A percentile compares a stretch with the other conserved stretches of the same genome.
Conservation (phyloP, 2,797 vertebrate genomes). For the Masticophis lateralis region DNA sequence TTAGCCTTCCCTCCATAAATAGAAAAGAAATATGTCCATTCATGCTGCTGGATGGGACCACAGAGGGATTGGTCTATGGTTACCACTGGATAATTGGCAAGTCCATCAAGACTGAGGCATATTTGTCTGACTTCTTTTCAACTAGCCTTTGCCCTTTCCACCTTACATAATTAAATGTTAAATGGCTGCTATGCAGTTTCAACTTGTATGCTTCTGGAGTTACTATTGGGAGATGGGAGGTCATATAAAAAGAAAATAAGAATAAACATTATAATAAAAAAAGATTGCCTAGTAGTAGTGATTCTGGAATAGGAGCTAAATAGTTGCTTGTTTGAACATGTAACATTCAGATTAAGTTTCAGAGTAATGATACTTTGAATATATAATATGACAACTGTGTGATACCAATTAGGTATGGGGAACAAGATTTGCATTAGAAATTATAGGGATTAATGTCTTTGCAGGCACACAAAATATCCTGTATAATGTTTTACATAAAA, state of each 20-base stretch:
- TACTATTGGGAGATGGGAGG: neutral
- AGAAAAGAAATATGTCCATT: constrained; percentile 25
- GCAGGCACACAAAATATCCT: neutral
- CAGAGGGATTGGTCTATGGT: neutral
- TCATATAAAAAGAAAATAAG: neutral
- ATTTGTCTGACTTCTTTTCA: neutral
- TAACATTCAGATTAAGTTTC: neutral
- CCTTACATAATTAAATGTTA: neutral
- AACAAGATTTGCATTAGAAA: neutral
- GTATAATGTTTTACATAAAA: neutral
- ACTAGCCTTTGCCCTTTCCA: neutral
- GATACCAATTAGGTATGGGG: neutral
- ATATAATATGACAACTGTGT: neutral
- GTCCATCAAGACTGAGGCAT: neutral
- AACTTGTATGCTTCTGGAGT: neutral
- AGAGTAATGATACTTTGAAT: neutral
- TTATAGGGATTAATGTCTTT: neutral
- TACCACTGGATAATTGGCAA: neutral
- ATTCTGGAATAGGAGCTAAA: neutral
- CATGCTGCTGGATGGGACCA: constrained; percentile 5
- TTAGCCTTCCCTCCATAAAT: constrained; percentile 28
- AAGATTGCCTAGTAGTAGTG: neutral
- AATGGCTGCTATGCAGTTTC: neutral
- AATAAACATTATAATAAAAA: neutral
- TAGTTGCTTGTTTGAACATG: neutral